Evolutionary conservation across 2,797 vertebrate species (phyloP), one percentile per base, ranked within the genome.

Genomic region (Phaenicophaeus curvirostris): DNA sequence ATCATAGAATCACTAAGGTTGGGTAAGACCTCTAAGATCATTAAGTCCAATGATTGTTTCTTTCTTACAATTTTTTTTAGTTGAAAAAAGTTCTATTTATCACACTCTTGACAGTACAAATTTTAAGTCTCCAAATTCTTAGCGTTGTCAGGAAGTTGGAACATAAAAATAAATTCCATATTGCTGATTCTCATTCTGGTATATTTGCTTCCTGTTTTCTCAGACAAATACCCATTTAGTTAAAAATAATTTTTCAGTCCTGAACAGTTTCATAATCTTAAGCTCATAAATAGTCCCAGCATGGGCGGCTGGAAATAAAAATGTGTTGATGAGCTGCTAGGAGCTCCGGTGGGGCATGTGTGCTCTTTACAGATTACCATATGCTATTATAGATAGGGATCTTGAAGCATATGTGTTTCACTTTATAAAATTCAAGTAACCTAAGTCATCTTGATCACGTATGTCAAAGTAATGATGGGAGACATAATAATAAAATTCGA

Each of bases 171-270:
- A 51, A 78, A 84, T 66, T 80, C 51, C 51, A 69, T 41, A 31
- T 67, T 74, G 53, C 74, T 73, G 30, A 65, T 41, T 83, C 46
- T 61, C 14, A 28, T 41, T 67, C 46, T 73, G 28, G 7, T 28
- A 85, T n/a, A 79, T 92, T n/a, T 53, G 8, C 48, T 85, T 95
- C 72, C 62, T 90, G 27, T 87, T 92, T 94, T 80, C 59, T 79
- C 44, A 63, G 63, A 15, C 63, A 82, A 77, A 83, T 79, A 83
- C 2, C 39, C 1, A 50, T 92, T 84, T 73, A 58, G 61, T 87
- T 90, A 79, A 92, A 94, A 92, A 85, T 88, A 81, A 41, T 65
- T 50, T n/a, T 76, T 79, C 44, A 77, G 21, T 83, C 24, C 58
- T 61, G 35, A 87, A 58, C 41, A 46, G 46, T 90, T 95, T 89